These are phyloP conservation scores for Steinernema khuongi DNA, from an alignment of 1,140 invertebrate species.

Conservation along the genomic window DNA sequence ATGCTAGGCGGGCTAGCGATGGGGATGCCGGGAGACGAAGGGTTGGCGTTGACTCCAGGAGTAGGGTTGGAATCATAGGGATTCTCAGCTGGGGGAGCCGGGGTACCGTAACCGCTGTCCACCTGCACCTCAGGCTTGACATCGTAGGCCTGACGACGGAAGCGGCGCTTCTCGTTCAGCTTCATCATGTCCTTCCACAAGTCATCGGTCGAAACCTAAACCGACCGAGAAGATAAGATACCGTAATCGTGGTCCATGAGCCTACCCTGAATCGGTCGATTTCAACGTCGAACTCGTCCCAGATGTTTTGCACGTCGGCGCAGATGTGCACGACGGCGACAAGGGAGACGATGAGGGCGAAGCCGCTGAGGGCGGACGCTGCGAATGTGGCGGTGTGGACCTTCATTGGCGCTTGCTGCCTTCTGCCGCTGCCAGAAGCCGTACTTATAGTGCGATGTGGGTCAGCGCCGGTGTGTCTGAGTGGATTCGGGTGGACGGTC, in stretches of 20 bases:
- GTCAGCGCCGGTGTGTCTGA: background rate
- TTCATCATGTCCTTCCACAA: slow-evolving; percentile 38
- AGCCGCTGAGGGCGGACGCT: slow-evolving; percentile 31
- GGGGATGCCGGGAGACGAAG: slow-evolving; percentile 24
- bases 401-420: slow-evolving; percentile 30
- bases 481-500: background rate
- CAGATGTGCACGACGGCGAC: slow-evolving; percentile 34
- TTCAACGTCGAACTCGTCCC: slow-evolving; percentile 35
- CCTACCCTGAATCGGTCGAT: slow-evolving; percentile 34
- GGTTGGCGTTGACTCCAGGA: slow-evolving; percentile 31
- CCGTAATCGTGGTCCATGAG: background rate
- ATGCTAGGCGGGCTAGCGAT: slow-evolving; percentile 33
- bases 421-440: background rate
- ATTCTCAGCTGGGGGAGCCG: slow-evolving; percentile 8
- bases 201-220: slow-evolving; percentile 36
- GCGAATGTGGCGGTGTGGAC: slow-evolving; percentile 37
- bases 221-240: background rate
- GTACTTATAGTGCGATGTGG: background rate
- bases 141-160: slow-evolving; percentile 32
- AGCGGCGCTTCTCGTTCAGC: slow-evolving; percentile 21
- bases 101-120: background rate
- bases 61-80: slow-evolving; percentile 18
- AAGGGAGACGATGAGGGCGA: slow-evolving; percentile 32
- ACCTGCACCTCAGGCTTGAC: slow-evolving; percentile 19
- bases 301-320: slow-evolving; percentile 30